phyloP scores from a whole-genome alignment of 2,888 invertebrate species.

The Venustoraphidia nigricollis region DNA sequence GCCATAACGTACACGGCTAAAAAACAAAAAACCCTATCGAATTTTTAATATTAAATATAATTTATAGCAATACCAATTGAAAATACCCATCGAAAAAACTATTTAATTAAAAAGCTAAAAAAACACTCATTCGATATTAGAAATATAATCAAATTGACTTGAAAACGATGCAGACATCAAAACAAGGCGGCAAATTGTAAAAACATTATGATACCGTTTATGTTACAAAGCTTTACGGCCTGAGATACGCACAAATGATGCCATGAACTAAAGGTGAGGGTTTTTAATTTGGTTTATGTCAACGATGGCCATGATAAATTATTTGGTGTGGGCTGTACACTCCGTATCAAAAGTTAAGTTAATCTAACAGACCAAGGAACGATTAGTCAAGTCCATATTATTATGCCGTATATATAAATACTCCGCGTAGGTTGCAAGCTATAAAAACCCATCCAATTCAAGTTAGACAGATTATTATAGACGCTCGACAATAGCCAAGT shows the following conservation, averaged over 20 bases:
- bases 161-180: background rate
- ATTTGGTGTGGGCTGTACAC: slow-evolving; percentile 24
- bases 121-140: slow-evolving; percentile 1
- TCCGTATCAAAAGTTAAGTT: background rate
- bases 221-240: background rate
- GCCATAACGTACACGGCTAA: too few species aligned
- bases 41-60: too few species aligned
- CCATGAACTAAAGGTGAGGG: slow-evolving; percentile 20
- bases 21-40: too few species aligned
- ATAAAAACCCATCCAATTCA: too few species aligned
- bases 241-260: background rate
- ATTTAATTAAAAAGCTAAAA: slow-evolving; percentile 1
- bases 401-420: background rate
- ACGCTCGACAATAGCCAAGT: too few species aligned
- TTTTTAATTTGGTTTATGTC: slow-evolving; percentile 33
- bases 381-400: background rate
- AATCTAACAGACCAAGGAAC: slow-evolving; percentile 1
- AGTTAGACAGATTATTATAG: too few species aligned
- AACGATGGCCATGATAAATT: slow-evolving; percentile 32
- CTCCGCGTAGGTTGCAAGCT: too few species aligned
- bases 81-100: too few species aligned
- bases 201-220: background rate
- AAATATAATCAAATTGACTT: background rate
- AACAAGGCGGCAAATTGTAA: background rate
- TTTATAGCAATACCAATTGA: too few species aligned